Evolutionary conservation across 2,888 invertebrate genomes (phyloP).

Genomic region (Meghimatium bilineatum): DNA sequence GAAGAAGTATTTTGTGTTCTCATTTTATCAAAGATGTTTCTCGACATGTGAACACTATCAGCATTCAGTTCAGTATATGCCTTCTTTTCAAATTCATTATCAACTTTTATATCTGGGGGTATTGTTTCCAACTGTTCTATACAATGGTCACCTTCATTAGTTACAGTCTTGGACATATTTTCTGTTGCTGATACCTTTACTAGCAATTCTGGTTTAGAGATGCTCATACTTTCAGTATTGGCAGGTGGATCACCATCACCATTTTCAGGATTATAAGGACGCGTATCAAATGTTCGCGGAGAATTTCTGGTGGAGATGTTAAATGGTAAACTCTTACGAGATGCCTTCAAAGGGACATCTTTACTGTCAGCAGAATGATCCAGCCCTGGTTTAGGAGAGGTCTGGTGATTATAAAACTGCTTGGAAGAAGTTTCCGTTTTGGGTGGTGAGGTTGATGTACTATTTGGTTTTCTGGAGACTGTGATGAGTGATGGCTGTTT

Average conservation of each 20-base stretch:
- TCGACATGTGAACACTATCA: background rate
- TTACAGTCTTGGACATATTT: background rate
- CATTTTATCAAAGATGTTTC: conserved; percentile 32
- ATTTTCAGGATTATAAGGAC: conserved; percentile 50
- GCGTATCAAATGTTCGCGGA: conserved; percentile 57
- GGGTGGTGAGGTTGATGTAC: background rate
- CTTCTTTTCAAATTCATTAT: background rate
- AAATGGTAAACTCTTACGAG: conserved; percentile 32
- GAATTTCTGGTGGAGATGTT: conserved; percentile 62
- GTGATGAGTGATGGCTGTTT: background rate
- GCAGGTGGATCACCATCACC: background rate
- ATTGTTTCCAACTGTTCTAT: background rate
- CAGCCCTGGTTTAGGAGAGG: background rate
- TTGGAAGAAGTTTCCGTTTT: background rate
- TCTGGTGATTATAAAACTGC: background rate
- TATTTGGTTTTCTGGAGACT: background rate
- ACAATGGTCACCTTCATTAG: background rate
- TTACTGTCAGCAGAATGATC: background rate
- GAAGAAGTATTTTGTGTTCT: background rate
- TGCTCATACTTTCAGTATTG: background rate
- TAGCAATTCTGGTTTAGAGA: background rate
- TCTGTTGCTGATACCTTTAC: background rate
- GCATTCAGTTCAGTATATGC: conserved; percentile 1
- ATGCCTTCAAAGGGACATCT: background rate
- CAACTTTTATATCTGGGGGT: background rate